Percentiles rank a stretch among this genome's conserved stretches.
phyloP scores from a whole-genome alignment of 2,888 invertebrate genomes.

The Epinotia nisella region DNA sequence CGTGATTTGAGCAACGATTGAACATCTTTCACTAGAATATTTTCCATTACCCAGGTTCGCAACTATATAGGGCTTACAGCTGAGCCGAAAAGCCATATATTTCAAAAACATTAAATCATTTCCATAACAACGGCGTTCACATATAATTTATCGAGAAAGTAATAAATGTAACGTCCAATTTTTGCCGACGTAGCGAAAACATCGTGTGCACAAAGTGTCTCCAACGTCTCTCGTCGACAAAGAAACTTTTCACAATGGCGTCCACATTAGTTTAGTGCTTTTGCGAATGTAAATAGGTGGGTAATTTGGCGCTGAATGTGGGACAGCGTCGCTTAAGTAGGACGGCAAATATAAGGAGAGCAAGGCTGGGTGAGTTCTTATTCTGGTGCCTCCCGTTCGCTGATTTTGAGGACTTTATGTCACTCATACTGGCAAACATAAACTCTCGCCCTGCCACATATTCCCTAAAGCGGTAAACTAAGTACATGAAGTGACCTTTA shows the following conservation, averaged over 20 bases:
- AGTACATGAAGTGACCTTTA: no score
- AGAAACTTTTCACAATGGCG: slow-evolving; percentile 42
- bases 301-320: slow-evolving; percentile 34
- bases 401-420: no score
- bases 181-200: slow-evolving; percentile 31
- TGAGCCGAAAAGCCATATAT: slow-evolving; percentile 24
- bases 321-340: slow-evolving; percentile 1
- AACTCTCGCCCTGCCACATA: no score
- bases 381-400: neutral
- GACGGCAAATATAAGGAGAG: slow-evolving; percentile 16
- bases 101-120: slow-evolving; percentile 36
- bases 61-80: slow-evolving; percentile 7
- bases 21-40: neutral
- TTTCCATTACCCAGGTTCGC: no score
- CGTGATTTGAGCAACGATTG: neutral
- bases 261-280: slow-evolving; percentile 40
- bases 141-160: slow-evolving; percentile 40
- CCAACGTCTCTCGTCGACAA: slow-evolving; percentile 31
- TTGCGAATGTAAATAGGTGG: slow-evolving; percentile 39
- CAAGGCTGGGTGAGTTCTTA: neutral
- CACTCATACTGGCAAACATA: no score
- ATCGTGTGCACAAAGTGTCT: slow-evolving; percentile 21
- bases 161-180: slow-evolving; percentile 34
- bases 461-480: no score
- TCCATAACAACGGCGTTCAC: slow-evolving; percentile 30